Base-by-base conservation (phyloP, 2,797 vertebrate species). In the Cossypha polioptera region DNA sequence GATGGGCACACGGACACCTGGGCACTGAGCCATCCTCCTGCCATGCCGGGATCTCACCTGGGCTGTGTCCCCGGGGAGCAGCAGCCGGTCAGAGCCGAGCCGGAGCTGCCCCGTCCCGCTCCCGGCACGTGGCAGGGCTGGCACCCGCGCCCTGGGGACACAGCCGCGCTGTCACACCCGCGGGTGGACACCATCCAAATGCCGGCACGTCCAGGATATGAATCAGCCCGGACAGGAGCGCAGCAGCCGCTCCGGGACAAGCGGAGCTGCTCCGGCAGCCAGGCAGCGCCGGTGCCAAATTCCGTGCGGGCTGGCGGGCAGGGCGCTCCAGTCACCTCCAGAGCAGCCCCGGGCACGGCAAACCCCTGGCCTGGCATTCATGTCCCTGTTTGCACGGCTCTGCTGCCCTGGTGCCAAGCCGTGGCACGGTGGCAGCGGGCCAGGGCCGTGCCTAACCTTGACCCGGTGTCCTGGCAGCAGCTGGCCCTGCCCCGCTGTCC, bases 181-280 rank as follows among this genome's bases (percentile, higher is more conserved):
- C 1, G 1, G 45, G 78, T 87, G 91, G 89, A 91, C 10, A 1
- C 63, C 9, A 7, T 77, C 89, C 95, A 94, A 96, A 89, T n/a
- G 75, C 89, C 87, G 65, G 75, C 87, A 94, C 4, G 42, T 91
- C 89, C 92, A 92, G 96, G 91, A 79, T 77, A 90, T 92, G 95
- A 96, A 95, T 96, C 89, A 96, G 89, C 45, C 29, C 0, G 6
- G 87, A 73, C 55, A 91, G 87, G 71, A 94, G 87, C 0, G 31
- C 67, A 58, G 81, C 77, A 92, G 84, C 74, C 47, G 2, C 87
- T 62, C 45, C 26, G 50, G 91, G 84, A 91, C 62, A 68, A 33
- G 1, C 13, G 1, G 6, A 86, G 83, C 67, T 72, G 36, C 67
- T 69, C 63, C 0, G 1, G 76, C 86, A 73, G 82, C 59, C 82